phyloP scores from a whole-genome alignment of 2,113 vertebrate species.

The Calidris pygmaea region DNA sequence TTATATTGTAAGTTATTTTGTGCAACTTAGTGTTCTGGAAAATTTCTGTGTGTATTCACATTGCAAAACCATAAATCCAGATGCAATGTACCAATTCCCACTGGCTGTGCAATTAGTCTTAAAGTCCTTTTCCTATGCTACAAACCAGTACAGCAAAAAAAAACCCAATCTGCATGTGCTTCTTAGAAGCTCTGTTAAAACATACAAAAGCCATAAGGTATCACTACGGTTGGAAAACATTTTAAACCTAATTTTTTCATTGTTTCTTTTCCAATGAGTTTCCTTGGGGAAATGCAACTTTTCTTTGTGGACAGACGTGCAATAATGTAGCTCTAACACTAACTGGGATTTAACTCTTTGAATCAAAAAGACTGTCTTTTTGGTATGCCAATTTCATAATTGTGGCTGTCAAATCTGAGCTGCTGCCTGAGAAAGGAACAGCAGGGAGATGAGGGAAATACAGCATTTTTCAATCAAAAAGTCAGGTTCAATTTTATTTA shows the following conservation, averaged over 20 bases:
- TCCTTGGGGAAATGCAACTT: slow-evolving; percentile 16
- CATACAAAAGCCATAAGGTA: background rate
- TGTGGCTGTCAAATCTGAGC: slow-evolving; percentile 1
- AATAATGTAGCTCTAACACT: background rate
- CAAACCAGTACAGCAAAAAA: background rate
- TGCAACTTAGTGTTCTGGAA: background rate
- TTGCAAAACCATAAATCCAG: slow-evolving; percentile 11
- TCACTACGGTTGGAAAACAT: slow-evolving; percentile 35
- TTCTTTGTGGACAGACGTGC: background rate
- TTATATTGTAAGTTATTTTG: background rate
- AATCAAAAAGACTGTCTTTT: slow-evolving; percentile 26
- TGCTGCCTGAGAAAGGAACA: background rate
- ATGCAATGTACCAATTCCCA: background rate
- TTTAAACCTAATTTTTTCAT: slow-evolving; percentile 60
- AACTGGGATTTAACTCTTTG: background rate
- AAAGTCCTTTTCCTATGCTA: background rate
- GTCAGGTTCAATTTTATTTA: background rate
- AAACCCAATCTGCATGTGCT: background rate
- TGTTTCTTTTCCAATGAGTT: slow-evolving; percentile 55
- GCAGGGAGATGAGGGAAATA: background rate
- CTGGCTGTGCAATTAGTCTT: background rate
- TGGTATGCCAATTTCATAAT: background rate
- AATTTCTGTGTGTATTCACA: background rate
- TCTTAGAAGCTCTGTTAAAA: background rate
- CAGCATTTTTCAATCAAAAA: slow-evolving; percentile 6